Percentiles rank a stretch among this genome's conserved stretches.
Evolutionary conservation across 1,140 invertebrate species (phyloP).

Genomic region (Eurosta solidaginis): DNA sequence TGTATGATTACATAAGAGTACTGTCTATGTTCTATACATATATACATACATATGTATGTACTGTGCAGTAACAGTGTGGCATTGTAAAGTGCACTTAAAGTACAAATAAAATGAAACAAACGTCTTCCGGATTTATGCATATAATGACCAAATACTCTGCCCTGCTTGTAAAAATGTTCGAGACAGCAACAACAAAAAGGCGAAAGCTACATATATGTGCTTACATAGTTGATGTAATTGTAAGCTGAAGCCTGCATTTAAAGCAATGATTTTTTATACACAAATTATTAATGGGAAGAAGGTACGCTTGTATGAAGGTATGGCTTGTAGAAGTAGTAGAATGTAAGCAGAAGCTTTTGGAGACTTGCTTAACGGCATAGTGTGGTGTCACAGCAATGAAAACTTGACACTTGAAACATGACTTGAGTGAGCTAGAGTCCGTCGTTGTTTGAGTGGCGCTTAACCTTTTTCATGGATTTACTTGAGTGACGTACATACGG

Average conservation of each 20-base stretch:
- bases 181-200: neutral
- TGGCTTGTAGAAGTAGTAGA: no score
- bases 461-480: conserved; percentile 21
- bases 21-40: no score
- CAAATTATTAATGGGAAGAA: no score
- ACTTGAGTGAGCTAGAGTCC: neutral
- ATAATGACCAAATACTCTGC: conserved; percentile 17
- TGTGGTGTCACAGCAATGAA: neutral
- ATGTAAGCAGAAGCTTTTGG: no score
- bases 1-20: neutral
- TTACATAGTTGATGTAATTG: neutral
- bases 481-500: neutral
- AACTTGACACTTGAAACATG: neutral
- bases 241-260: neutral
- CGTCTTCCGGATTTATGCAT: conserved; percentile 18
- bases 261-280: no score
- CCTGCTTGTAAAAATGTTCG: no score
- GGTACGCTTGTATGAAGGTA: neutral
- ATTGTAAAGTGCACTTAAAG: neutral
- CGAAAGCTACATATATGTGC: neutral
- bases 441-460: conserved; percentile 19
- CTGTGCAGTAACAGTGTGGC: neutral
- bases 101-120: neutral
- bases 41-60: neutral
- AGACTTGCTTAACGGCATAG: no score